A percentile compares a stretch with the other conserved stretches of the same genome.
Evolutionary conservation across 2,113 vertebrate genomes (phyloP).

Genomic region (Actenoides lindsayi): DNA sequence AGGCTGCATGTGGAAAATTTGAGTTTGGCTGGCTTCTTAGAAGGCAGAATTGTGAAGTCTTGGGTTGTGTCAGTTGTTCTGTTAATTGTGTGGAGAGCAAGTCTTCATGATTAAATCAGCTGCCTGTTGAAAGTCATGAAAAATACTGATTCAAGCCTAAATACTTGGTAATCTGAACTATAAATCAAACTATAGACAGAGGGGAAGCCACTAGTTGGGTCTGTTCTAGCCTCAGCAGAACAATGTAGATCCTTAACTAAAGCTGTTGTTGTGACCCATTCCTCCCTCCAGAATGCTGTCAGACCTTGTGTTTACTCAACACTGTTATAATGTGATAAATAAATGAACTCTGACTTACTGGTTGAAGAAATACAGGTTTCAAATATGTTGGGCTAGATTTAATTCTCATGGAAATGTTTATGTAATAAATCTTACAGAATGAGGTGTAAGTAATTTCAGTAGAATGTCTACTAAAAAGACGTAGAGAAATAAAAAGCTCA

Average conservation of each 20-base stretch:
- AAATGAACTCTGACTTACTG: neutral
- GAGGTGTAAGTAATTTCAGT: neutral
- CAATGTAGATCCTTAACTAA: neutral
- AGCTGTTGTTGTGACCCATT: neutral
- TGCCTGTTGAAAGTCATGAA: neutral
- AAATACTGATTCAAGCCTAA: neutral
- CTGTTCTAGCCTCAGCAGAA: neutral
- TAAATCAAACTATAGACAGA: neutral
- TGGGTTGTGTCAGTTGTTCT: neutral
- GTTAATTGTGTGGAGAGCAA: neutral
- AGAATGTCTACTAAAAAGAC: neutral
- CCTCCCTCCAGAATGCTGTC: neutral
- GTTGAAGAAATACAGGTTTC: neutral
- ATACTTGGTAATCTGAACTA: neutral
- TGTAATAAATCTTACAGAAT: neutral
- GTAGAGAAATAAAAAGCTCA: neutral
- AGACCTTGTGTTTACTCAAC: neutral
- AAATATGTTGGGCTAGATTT: neutral
- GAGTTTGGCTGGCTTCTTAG: neutral
- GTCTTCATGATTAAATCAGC: neutral
- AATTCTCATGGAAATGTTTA: neutral
- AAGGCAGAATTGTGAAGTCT: neutral
- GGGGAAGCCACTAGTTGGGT: fast-evolving
- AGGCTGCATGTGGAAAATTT: neutral
- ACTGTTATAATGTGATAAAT: neutral